These are phyloP conservation scores for Drosophila nigricruria DNA, from an alignment of 2,888 invertebrate species.

Conservation along the genomic window DNA sequence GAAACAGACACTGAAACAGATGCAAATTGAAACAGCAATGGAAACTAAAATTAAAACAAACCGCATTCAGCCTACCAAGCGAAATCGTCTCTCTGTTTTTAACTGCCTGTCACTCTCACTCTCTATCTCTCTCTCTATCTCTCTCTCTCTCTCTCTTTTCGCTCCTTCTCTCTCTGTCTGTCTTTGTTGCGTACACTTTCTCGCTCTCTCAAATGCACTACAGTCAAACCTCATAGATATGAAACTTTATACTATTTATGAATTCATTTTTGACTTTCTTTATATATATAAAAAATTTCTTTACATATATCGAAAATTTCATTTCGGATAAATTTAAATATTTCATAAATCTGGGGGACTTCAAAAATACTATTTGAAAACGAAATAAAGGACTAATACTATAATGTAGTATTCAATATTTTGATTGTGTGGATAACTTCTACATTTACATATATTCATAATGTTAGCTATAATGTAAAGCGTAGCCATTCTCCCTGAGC, in stretches of 20 bases:
- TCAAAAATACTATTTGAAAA: too few species aligned
- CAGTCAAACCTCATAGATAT: slow-evolving; percentile 12
- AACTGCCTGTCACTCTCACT: not conserved
- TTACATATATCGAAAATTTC: too few species aligned
- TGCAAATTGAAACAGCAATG: slow-evolving; percentile 37
- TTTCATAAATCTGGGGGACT: too few species aligned
- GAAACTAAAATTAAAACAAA: slow-evolving; percentile 48
- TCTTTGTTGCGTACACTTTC: not conserved
- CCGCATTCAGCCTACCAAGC: slow-evolving; percentile 14
- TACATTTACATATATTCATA: too few species aligned
- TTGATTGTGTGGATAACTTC: too few species aligned
- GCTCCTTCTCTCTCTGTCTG: not conserved
- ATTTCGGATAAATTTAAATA: too few species aligned
- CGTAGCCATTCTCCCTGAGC: too few species aligned
- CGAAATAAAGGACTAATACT: too few species aligned
- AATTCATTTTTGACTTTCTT: too few species aligned
- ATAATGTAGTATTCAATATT: too few species aligned
- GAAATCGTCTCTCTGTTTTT: not conserved
- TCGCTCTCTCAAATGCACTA: slow-evolving; percentile 9
- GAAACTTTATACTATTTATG: not conserved
- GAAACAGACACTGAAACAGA: slow-evolving; percentile 9
- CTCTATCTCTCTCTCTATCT: not conserved
- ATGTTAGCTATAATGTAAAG: too few species aligned
- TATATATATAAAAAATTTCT: too few species aligned
- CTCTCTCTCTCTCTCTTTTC: not conserved